Conservation (phyloP, 2,797 vertebrate species). For the Neosilurus mollespiculum region DNA sequence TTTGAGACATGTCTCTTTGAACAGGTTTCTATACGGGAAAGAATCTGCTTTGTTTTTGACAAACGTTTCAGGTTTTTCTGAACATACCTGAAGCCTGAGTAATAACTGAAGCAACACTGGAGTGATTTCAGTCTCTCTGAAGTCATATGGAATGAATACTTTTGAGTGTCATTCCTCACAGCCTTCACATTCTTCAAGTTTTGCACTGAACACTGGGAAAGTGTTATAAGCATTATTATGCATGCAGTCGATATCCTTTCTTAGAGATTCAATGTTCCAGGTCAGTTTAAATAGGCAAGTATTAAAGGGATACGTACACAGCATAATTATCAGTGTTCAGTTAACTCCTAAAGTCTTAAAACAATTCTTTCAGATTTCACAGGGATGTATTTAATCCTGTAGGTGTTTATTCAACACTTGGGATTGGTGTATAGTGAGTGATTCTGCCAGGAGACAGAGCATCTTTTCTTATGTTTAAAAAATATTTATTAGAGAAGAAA, state of each 20-base stretch:
- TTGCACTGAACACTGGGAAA: background rate
- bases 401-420: too few relatives aligned
- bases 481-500: too few relatives aligned
- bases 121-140: slow-evolving; percentile 1
- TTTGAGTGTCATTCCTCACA: background rate
- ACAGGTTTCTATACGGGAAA: too few relatives aligned
- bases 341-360: too few relatives aligned
- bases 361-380: too few relatives aligned
- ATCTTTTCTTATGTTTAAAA: too few relatives aligned
- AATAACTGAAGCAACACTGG: background rate
- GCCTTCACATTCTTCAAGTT: background rate
- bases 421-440: too few relatives aligned
- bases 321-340: too few relatives aligned
- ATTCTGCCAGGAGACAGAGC: too few relatives aligned
- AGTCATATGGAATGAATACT: background rate
- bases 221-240: background rate
- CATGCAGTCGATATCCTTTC: background rate
- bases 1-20: too few relatives aligned
- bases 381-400: too few relatives aligned
- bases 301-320: background rate
- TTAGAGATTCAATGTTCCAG: background rate
- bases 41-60: background rate
- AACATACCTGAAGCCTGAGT: background rate
- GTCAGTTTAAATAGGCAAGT: background rate
- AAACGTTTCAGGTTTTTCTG: background rate